Conservation (phyloP, 2,888 invertebrate genomes). For the Alloscopus bannaensis region DNA sequence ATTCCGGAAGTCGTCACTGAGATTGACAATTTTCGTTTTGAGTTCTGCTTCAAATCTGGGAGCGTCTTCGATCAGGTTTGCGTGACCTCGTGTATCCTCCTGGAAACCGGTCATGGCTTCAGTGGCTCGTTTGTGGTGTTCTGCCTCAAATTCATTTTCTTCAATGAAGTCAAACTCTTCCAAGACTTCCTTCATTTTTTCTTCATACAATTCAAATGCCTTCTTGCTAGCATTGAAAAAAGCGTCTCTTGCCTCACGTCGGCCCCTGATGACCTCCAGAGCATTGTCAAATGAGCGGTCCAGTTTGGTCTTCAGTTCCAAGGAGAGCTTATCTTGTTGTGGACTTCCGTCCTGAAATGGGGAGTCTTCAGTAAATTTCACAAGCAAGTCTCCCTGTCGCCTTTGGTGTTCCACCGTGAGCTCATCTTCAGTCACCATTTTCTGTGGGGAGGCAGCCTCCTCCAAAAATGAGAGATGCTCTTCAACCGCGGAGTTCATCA, state of each 20-base stretch:
- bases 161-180: neutral
- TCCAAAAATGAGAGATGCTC: constrained; percentile 4
- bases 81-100: too few species aligned
- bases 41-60: too few species aligned
- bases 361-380: neutral
- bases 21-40: too few species aligned
- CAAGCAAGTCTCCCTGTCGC: neutral
- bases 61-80: too few species aligned
- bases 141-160: neutral
- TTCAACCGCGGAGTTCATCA: neutral
- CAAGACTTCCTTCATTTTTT: neutral
- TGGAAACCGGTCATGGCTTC: neutral
- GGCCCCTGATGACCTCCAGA: too few species aligned
- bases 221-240: too few species aligned
- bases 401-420: neutral
- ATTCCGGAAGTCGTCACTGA: too few species aligned
- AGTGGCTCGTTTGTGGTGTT: neutral
- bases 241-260: too few species aligned
- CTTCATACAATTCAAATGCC: neutral
- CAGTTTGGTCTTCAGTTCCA: neutral
- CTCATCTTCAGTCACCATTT: neutral
- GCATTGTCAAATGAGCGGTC: neutral
- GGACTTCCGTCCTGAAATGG: neutral
- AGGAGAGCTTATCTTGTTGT: neutral
- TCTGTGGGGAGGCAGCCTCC: constrained; percentile 2